Conservation (phyloP, 2,888 invertebrate species). For the Theristus sp. region DNA sequence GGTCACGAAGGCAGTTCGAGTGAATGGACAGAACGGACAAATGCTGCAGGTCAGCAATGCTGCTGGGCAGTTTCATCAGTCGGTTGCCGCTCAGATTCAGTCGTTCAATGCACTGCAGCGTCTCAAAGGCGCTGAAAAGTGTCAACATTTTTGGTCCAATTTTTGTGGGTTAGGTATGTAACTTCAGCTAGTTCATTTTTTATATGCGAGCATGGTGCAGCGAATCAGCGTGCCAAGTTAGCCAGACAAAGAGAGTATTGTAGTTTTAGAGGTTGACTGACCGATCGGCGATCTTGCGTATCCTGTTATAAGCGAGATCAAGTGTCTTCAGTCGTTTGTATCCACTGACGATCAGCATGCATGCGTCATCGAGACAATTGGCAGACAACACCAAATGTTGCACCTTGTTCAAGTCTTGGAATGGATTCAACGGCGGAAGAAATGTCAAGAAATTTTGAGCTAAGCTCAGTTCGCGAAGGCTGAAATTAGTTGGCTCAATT, state of each 20-base stretch:
- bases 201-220: too few species aligned
- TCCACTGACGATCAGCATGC: constrained; percentile 21
- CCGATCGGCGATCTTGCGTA: constrained; percentile 23
- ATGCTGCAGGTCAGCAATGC: background rate
- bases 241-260: too few species aligned
- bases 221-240: too few species aligned
- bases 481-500: constrained; percentile 9
- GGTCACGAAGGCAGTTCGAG: background rate
- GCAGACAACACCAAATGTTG: constrained; percentile 31
- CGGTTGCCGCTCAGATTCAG: background rate
- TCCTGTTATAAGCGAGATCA: constrained; percentile 30
- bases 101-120: background rate
- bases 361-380: constrained; percentile 28
- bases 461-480: constrained; percentile 29
- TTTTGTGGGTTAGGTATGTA: too few species aligned
- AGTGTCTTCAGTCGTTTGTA: constrained; percentile 29
- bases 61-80: background rate
- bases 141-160: background rate
- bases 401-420: constrained; percentile 30
- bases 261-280: too few species aligned
- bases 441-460: constrained; percentile 26
- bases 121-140: background rate
- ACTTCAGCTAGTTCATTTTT: too few species aligned
- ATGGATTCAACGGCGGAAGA: constrained; percentile 27
- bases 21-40: background rate